A percentile compares a stretch with the other conserved stretches of the same genome.
phyloP scores from a whole-genome alignment of 2,888 invertebrate species.

The Lepidocyrtoides sp. region DNA sequence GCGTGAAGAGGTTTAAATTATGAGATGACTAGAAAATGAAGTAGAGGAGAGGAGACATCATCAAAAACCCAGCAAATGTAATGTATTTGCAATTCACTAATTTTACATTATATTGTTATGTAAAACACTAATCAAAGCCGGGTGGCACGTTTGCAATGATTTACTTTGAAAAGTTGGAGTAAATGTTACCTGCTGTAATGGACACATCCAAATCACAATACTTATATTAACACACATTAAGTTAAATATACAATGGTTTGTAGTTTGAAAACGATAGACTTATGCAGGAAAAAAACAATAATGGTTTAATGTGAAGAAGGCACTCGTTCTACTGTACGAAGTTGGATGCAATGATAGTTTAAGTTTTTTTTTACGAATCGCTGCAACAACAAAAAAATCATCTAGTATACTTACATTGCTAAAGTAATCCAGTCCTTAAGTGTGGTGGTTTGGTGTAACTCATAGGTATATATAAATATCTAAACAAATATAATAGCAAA shows the following conservation, averaged over 20 bases:
- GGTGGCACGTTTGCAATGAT: conserved; percentile 73
- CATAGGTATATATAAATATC: background rate
- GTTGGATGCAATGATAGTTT: conserved; percentile 38
- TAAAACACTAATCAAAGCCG: conserved; percentile 52
- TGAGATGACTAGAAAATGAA: background rate
- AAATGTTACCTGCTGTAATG: conserved; percentile 65
- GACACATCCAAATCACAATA: conserved; percentile 73
- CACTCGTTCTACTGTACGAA: background rate
- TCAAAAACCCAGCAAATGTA: conserved; percentile 7
- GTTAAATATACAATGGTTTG: background rate
- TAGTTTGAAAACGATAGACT: too few relatives aligned
- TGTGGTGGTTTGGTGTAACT: too few relatives aligned
- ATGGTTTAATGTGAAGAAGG: background rate
- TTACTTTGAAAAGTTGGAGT: conserved; percentile 44
- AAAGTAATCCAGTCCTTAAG: too few relatives aligned
- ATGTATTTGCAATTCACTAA: conserved; percentile 2
- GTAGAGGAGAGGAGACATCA: background rate
- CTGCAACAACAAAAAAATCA: conserved; percentile 65
- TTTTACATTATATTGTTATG: conserved; percentile 4
- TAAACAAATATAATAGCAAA: too few relatives aligned
- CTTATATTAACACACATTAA: background rate
- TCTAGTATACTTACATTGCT: conserved; percentile 64
- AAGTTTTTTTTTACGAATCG: conserved; percentile 38
- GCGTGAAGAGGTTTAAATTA: background rate
- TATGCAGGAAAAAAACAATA: too few relatives aligned